phyloP scores from a whole-genome alignment of 2,888 invertebrate genomes.

The Pharmacophagus antenor region DNA sequence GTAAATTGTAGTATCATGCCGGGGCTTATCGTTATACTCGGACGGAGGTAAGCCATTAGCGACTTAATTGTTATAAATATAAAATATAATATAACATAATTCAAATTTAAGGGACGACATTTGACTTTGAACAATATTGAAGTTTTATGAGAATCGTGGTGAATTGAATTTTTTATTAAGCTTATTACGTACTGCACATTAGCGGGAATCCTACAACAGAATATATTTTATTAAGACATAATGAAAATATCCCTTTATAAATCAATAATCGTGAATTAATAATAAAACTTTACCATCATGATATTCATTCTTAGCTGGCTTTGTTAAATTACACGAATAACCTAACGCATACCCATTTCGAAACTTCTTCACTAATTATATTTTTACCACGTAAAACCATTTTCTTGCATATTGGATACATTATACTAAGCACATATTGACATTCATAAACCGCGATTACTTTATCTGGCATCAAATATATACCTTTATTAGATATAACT shows the following conservation, averaged over 20 bases:
- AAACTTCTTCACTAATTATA: not conserved
- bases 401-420: not conserved
- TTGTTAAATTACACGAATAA: not conserved
- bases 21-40: slow-evolving; percentile 36
- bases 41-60: slow-evolving; percentile 38
- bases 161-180: slow-evolving; percentile 1
- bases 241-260: not conserved
- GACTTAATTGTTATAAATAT: slow-evolving; percentile 55
- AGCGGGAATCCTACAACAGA: too few species aligned
- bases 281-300: not conserved
- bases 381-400: not conserved
- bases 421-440: not conserved
- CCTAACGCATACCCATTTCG: not conserved
- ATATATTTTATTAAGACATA: not conserved
- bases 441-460: not conserved
- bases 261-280: not conserved
- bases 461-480: not conserved
- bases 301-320: not conserved
- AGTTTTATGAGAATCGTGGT: not conserved
- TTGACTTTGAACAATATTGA: slow-evolving; percentile 34
- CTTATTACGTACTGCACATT: not conserved
- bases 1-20: slow-evolving; percentile 35
- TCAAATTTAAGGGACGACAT: slow-evolving; percentile 50
- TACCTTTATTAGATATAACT: not conserved
- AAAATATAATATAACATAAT: slow-evolving; percentile 50